A percentile compares a stretch with the other conserved stretches of the same genome.
phyloP scores from a whole-genome alignment of 2,888 invertebrate genomes.

The Callyntrura sp. region DNA sequence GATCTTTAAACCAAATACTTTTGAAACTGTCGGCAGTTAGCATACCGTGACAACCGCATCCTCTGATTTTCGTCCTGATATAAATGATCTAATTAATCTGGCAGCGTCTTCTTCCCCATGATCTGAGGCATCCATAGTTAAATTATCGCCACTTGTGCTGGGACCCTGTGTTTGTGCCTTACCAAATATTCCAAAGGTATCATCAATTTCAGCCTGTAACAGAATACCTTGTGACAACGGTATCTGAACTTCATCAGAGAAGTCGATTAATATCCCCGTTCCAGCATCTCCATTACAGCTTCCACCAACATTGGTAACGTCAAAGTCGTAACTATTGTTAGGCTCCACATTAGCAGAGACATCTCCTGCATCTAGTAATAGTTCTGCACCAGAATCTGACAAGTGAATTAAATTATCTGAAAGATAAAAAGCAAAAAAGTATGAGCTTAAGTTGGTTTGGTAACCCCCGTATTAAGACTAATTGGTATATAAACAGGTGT shows the following conservation, averaged over 20 bases:
- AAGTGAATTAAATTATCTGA: conserved; percentile 57
- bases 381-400: conserved; percentile 58
- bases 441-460: no score
- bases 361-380: no score
- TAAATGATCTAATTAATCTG: conserved; percentile 59
- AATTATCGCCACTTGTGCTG: neutral
- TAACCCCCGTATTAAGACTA: no score
- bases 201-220: conserved; percentile 79
- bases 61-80: conserved; percentile 56
- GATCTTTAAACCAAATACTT: no score
- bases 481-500: no score
- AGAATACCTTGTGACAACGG: conserved; percentile 71
- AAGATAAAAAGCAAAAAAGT: neutral
- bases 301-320: neutral
- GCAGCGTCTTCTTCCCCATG: conserved; percentile 50
- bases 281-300: neutral
- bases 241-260: conserved; percentile 74
- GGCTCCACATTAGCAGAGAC: no score
- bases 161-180: conserved; percentile 43
- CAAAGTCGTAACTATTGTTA: no score
- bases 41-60: no score
- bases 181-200: conserved; percentile 80
- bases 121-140: neutral
- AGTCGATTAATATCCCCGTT: conserved; percentile 77
- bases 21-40: no score